Evolutionary conservation across 2,113 vertebrate species (phyloP), one percentile per base, ranked within the genome.

Genomic region (Porphyrio hochstetteri): DNA sequence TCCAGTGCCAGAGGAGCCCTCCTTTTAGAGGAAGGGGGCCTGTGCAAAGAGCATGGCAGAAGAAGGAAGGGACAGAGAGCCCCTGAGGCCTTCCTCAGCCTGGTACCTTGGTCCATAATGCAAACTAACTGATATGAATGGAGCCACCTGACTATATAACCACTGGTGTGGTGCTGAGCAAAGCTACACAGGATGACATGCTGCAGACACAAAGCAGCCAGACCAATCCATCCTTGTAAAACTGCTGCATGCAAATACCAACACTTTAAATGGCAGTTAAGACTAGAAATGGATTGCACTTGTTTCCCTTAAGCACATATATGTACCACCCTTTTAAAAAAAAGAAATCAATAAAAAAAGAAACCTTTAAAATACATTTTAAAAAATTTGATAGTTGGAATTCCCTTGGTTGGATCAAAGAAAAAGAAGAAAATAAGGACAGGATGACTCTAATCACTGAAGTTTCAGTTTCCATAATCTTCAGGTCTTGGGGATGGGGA

Each of bases 211-310:
- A 63, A 74, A 79, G 80, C 91, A 92, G 87, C 2, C 50, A 44
- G 12, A 59, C 31, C 72, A 69, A 15, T 15, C 88, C 69, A 31
- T 38, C 91, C 76, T 52, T 56, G 28, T 7, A 59, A 50, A 95
- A 61, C 89, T 76, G 88, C 56, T 84, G 86, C 95, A 93, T 96
- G 95, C 92, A 96, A 96, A 95, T n/a, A 91, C 85, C 92, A 69
- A 85, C 81, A 56, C 48, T 68, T 88, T 2, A 89, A 94, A 67
- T 76, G 89, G 95, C 90, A 90, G 65, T 70, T 89, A 80, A 92
- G 86, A 92, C 65, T 93, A 90, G 55, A 93, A 84, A 88, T 82
- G 87, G 95, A 96, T 92, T 84, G 91, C 88, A 92, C 95, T 96
- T 91, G 55, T 92, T 92, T 95, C 92, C 92, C 92, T 96, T 92